These are phyloP conservation scores for Microctenopoma steveboyesi DNA, from an alignment of 2,797 vertebrate species.

Conservation along the genomic window DNA sequence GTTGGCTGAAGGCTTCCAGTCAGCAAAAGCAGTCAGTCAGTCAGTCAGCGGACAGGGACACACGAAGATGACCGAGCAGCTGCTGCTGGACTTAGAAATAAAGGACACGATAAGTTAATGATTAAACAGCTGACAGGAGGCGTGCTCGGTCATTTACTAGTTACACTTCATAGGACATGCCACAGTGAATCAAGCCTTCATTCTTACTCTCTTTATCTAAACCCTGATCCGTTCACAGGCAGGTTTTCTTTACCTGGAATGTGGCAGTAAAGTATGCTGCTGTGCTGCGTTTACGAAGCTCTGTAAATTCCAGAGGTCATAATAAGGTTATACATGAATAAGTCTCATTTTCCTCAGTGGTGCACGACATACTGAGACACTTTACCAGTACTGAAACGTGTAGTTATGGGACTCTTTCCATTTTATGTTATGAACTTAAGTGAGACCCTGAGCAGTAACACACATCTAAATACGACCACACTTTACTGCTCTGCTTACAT, in stretches of 20 bases:
- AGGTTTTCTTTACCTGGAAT: constrained; percentile 32
- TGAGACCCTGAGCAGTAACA: no score
- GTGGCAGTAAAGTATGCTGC: constrained; percentile 15
- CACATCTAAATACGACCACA: no score
- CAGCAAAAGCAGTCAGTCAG: not conserved
- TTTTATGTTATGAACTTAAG: no score
- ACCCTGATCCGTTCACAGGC: constrained; percentile 5
- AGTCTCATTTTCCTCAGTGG: not conserved
- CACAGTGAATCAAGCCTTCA: no score
- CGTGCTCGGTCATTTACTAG: no score
- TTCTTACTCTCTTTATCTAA: rapidly evolving
- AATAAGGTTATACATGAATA: not conserved
- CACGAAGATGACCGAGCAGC: not conserved
- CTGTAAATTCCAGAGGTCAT: constrained; percentile 12
- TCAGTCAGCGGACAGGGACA: not conserved
- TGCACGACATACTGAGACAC: not conserved
- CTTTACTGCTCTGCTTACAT: no score
- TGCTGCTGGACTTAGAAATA: no score
- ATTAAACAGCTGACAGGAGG: not conserved
- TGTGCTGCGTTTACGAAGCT: not conserved
- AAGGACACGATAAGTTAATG: not conserved
- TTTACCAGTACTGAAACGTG: no score
- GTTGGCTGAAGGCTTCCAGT: no score
- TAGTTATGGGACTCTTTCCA: no score
- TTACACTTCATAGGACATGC: no score